phyloP scores from a whole-genome alignment of 2,113 vertebrate species.

The Speoplatyrhinus poulsoni region DNA sequence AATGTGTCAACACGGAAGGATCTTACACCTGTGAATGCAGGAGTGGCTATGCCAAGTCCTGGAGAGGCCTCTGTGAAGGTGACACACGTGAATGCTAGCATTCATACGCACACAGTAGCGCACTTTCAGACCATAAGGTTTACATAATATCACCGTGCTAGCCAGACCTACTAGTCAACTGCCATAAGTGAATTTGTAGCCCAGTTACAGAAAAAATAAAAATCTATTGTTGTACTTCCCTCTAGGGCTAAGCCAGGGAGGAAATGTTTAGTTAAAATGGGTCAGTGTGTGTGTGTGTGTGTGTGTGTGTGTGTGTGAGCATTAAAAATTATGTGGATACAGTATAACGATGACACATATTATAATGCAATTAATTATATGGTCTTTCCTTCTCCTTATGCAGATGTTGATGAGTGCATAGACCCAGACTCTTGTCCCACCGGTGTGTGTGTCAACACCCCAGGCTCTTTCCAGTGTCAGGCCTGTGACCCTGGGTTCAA shows the following conservation, averaged over 20 bases:
- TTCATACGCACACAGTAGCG: conserved; percentile 6
- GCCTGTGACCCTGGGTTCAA: conserved; percentile 81
- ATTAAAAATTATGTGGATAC: not conserved
- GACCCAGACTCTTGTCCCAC: conserved; percentile 78
- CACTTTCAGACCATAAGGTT: conserved; percentile 3
- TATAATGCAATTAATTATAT: not conserved
- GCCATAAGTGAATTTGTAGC: conserved; percentile 40
- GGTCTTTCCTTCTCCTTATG: conserved; percentile 27
- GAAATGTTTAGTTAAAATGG: conserved; percentile 28
- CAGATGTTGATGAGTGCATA: conserved; percentile 80
- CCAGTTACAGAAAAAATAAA: conserved; percentile 41
- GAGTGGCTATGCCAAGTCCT: conserved; percentile 79
- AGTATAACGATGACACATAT: not conserved
- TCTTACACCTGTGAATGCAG: conserved; percentile 89
- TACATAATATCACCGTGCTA: conserved; percentile 12
- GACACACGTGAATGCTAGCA: conserved; percentile 28
- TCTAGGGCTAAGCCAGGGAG: conserved; percentile 44
- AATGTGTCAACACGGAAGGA: conserved; percentile 86
- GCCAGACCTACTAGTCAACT: conserved; percentile 46
- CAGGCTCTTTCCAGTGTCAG: conserved; percentile 85
- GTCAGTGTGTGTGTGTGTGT: conserved; percentile 14
- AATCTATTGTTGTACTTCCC: conserved; percentile 51
- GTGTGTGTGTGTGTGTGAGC: not conserved
- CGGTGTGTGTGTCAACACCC: conserved; percentile 82
- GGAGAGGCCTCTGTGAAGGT: conserved; percentile 88